A percentile compares a stretch with the other conserved stretches of the same genome.
These are phyloP conservation scores for Parapsyche elsis DNA, from an alignment of 1,140 invertebrate genomes.

Conservation along the genomic window DNA sequence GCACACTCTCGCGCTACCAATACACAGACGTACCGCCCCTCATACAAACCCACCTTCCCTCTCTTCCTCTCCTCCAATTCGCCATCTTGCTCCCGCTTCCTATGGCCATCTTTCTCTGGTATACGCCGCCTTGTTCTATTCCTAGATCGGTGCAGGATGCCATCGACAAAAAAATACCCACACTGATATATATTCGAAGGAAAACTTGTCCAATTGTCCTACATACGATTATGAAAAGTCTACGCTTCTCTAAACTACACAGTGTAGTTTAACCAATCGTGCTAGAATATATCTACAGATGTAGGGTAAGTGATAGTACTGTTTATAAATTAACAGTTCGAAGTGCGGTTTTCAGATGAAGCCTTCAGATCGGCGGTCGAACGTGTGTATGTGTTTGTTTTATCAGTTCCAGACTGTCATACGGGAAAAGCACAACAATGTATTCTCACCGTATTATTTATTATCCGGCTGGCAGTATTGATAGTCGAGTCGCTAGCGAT, in stretches of 20 bases:
- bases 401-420: constrained; percentile 25
- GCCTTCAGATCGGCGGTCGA: constrained; percentile 1
- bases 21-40: constrained; percentile 8
- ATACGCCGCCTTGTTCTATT: not conserved
- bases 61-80: not conserved
- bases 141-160: constrained; percentile 4
- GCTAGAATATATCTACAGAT: no score
- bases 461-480: not conserved
- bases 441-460: constrained; percentile 10
- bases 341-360: not conserved
- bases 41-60: not conserved
- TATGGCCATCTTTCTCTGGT: not conserved
- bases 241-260: no score
- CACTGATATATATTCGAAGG: no score
- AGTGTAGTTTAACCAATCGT: no score
- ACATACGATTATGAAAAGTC: no score
- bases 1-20: constrained; percentile 46
- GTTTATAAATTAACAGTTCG: no score
- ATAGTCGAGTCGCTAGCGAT: constrained; percentile 5
- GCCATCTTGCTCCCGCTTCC: not conserved
- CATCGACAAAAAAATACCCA: not conserved
- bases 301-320: no score
- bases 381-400: not conserved
- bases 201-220: no score
- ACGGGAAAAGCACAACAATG: constrained; percentile 3